Percentiles rank a stretch among this genome's conserved stretches.
These are phyloP conservation scores for Megaceryle alcyon DNA, from an alignment of 2,797 vertebrate genomes.

Conservation along the genomic window DNA sequence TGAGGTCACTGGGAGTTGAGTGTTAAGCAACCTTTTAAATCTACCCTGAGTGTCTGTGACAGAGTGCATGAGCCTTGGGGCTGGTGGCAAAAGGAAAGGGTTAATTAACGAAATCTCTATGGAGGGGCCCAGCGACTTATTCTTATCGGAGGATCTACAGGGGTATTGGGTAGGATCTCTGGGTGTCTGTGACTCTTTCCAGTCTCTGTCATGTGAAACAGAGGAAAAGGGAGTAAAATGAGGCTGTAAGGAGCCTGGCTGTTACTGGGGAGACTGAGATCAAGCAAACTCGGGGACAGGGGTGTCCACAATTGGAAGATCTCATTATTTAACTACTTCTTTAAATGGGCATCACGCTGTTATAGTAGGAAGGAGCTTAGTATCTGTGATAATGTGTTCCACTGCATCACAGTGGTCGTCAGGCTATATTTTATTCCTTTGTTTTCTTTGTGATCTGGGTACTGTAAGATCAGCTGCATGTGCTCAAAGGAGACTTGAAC, in stretches of 20 bases:
- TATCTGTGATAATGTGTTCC: background rate
- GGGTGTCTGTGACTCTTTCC: constrained; percentile 59
- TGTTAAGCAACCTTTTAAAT: constrained; percentile 23
- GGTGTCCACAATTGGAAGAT: background rate
- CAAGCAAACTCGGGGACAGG: background rate
- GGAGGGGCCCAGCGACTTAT: background rate
- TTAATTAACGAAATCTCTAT: background rate
- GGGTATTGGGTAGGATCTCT: background rate
- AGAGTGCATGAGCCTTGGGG: constrained; percentile 34
- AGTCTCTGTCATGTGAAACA: constrained; percentile 40
- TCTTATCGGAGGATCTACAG: background rate
- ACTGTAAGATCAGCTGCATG: background rate
- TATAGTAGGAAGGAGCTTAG: background rate
- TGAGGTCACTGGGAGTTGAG: constrained; percentile 39
- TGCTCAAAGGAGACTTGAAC: background rate
- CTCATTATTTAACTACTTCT: background rate
- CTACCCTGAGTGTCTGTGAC: constrained; percentile 38
- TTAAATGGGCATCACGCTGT: background rate
- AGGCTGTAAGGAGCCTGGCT: background rate
- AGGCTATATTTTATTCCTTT: background rate
- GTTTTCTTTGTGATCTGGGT: background rate
- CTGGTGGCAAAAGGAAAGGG: background rate
- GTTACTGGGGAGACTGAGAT: background rate
- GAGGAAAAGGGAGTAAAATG: background rate
- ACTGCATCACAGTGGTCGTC: accelerated